Evolutionary conservation across 2,888 invertebrate genomes (phyloP), one percentile per base, ranked within the genome.

Genomic region (Thymelicus acteon): DNA sequence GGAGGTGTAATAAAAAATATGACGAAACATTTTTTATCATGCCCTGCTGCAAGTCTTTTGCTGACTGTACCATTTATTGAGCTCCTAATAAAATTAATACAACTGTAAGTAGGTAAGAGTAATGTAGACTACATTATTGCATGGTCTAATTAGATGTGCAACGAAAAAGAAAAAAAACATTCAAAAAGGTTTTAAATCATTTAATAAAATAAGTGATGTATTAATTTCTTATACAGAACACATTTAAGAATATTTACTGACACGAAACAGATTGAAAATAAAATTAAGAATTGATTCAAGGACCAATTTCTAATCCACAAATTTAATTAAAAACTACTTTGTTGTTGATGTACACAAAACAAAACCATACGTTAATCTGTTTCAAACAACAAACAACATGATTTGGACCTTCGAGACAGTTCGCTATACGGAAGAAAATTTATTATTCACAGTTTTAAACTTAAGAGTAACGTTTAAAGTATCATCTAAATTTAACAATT

Each of bases 161-260:
- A 60, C 39, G 60, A n/a, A 10, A 58, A 48, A 39, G 74, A 74
- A 74, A 74, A n/a, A n/a, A 65, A 79, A 72, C 64, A 65, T 58
- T 15, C 47, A 58, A 48, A 47, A 72, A 77, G 80, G 76, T 85
- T 88, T 89, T 86, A 91, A 90, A 90, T 89, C 87, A 89, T 93
- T 93, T 93, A 93, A 88, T 93, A 93, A 93, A 93, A 93, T 93
- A 93, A 93, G 89, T 92, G 88, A 93, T 89, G 92, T 91, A 88
- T 89, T 89, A 89, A 86, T 90, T 90, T 89, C 83, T 86, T 87
- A 88, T 83, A 85, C 85, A 89, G 90, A 92, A 92, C 92, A 92
- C 91, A 89, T 91, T 88, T 81, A 88, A 87, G 87, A 91, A 87
- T 91, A 91, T 88, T 89, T 88, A 85, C 84, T 88, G 72, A 69